Base-by-base conservation (phyloP, 2,888 invertebrate species). In the Drosophila hamatofila region DNA sequence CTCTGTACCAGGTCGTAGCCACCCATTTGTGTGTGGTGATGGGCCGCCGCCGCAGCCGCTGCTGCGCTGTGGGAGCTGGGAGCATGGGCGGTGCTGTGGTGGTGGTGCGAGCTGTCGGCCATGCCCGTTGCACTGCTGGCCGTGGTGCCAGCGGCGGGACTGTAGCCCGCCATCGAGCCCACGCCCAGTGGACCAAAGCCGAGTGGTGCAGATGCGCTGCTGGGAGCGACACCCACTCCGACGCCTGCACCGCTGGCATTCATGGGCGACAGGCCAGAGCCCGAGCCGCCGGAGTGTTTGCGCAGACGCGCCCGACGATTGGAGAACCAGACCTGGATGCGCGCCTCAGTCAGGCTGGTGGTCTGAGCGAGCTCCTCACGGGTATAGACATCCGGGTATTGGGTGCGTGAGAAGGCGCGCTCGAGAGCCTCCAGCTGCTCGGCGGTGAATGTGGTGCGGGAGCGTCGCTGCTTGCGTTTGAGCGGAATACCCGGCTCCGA, bases 281-380 rank as follows among this genome's bases (percentile, higher is more conserved):
- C 82, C 0, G 91, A 90, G n/a, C 92, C 89, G 7, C 92, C 92
- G 0, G 92, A 91, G 54, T 98, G 97, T 91, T 99, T 99, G 71
- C 99, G 95, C 75, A 98, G 95, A 42, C 99, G 95, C 1, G 99
- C 99, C 82, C 99, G 95, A 86, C 99, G 94, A 94, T 99, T 99
- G 80, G 98, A 98, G 94, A 99, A 99, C 99, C 99, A 99, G 30
- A 99, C 98, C 94, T 98, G 98, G 75, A 98, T 97, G 88, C 98
- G 95, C 18, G 98, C 97, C 94, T 98, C 98, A 0, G 97, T 97
- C n/a, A 98, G 93, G 74, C 95, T 95, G 0, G 96, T 96, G 90
- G 96, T 95, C 92, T 97, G 97, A 0, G 98, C 98, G 46, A 99
- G 94, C 93, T 98, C 97, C 92, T 98, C 98, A 63, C 98, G 94